Conservation (phyloP, 2,797 vertebrate species). For the Harpagifer antarcticus region DNA sequence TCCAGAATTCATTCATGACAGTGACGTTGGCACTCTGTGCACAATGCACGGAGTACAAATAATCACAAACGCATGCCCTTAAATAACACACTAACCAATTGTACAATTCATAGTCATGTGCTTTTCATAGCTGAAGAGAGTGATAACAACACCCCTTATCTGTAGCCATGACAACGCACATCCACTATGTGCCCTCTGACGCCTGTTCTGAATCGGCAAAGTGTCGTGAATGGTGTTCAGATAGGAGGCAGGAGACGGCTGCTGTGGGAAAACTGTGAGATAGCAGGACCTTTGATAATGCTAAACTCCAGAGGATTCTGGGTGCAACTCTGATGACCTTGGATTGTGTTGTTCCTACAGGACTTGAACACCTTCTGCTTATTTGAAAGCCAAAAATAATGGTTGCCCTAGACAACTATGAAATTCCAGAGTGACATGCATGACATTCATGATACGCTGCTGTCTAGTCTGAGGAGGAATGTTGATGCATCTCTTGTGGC, state of each 20-base stretch:
- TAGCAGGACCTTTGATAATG: constrained; percentile 55
- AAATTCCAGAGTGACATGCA: neutral
- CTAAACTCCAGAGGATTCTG: constrained; percentile 23
- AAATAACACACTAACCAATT: constrained; percentile 40
- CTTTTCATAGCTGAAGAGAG: constrained; percentile 54
- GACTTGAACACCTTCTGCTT: constrained; percentile 21
- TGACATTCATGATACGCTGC: constrained; percentile 2
- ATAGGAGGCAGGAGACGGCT: constrained; percentile 52
- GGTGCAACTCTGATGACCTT: constrained; percentile 36
- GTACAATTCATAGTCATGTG: constrained; percentile 57
- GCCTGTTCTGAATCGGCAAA: constrained; percentile 55
- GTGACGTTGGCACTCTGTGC: constrained; percentile 19
- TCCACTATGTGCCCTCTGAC: constrained; percentile 55
- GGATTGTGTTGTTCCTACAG: constrained; percentile 6
- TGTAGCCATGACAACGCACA: constrained; percentile 67
- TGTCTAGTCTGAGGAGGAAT: constrained; percentile 18
- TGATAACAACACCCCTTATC: constrained; percentile 68
- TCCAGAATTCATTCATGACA: constrained; percentile 29
- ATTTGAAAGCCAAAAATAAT: constrained; percentile 24
- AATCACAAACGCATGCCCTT: constrained; percentile 23
- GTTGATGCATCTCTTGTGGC: neutral
- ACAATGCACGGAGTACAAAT: neutral
- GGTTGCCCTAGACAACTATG: neutral
- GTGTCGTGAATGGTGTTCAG: constrained; percentile 58
- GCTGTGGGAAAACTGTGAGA: constrained; percentile 52